Percentiles rank a stretch among this genome's conserved stretches.
Conservation (phyloP, 2,797 vertebrate genomes). For the Xiphorhynchus erythropygius region DNA sequence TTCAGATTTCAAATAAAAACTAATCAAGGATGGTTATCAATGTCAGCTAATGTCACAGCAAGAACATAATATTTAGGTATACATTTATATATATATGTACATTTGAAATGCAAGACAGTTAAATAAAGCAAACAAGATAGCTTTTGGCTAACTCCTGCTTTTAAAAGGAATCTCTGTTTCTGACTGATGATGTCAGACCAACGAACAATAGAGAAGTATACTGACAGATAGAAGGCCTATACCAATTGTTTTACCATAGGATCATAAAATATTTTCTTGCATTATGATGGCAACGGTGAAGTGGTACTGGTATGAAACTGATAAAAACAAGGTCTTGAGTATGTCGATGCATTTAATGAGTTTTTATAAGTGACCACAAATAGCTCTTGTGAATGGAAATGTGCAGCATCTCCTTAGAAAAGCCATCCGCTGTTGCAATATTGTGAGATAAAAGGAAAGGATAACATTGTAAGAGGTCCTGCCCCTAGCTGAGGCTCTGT, state of each 20-base stretch:
- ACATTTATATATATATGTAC: background rate
- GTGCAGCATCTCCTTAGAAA: background rate
- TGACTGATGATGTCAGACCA: background rate
- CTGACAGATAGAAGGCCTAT: background rate
- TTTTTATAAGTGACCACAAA: conserved; percentile 17
- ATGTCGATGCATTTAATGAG: conserved; percentile 6
- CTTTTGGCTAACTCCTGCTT: background rate
- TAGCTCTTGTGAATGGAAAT: conserved; percentile 31
- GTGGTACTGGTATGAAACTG: background rate
- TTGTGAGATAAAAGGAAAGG: background rate
- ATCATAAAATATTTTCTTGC: background rate
- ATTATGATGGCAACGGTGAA: background rate
- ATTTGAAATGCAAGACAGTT: background rate
- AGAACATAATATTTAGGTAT: background rate
- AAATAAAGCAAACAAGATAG: background rate
- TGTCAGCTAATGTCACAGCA: background rate
- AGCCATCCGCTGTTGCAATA: background rate
- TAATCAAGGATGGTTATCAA: background rate
- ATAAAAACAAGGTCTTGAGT: conserved; percentile 17
- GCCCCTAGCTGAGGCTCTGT: background rate
- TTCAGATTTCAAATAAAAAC: background rate
- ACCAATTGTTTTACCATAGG: background rate
- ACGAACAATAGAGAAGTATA: background rate
- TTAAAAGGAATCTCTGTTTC: background rate
- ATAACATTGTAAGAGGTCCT: background rate